phyloP scores from a whole-genome alignment of 2,113 vertebrate species.

The Pseudopodoces humilis region DNA sequence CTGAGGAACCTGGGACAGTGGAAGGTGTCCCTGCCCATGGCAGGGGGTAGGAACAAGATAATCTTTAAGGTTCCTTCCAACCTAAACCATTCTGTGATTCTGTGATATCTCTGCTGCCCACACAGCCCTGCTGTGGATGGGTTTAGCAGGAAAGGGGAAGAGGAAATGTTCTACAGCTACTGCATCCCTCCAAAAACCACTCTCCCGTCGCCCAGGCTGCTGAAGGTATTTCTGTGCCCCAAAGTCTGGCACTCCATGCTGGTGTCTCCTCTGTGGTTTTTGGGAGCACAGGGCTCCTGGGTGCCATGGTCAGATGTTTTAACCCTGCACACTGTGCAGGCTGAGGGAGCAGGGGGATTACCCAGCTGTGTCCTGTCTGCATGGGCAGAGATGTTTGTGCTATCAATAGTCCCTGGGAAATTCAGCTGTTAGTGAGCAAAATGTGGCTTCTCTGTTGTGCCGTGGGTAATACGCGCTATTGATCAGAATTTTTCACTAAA shows the following conservation, averaged over 20 bases:
- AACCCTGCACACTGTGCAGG: neutral
- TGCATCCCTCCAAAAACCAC: neutral
- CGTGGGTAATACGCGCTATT: constrained; percentile 5
- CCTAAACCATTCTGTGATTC: neutral
- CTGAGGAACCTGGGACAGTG: neutral
- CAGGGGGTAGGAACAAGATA: neutral
- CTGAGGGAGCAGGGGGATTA: neutral
- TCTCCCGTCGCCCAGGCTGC: neutral
- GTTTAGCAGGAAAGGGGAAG: neutral
- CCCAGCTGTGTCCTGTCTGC: neutral
- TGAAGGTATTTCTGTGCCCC: neutral
- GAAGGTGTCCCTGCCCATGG: neutral
- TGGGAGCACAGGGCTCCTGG: neutral
- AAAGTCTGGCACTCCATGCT: neutral
- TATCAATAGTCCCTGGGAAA: constrained; percentile 1
- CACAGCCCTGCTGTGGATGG: neutral
- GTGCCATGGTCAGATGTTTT: neutral
- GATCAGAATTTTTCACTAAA: constrained; percentile 27
- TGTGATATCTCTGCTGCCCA: neutral
- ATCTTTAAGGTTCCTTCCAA: neutral
- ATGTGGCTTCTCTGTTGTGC: neutral
- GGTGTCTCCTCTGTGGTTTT: neutral
- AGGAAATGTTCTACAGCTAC: neutral
- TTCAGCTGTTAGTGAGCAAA: neutral
- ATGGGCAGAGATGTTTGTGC: neutral